These are phyloP conservation scores for Lampris incognitus DNA, from an alignment of 2,113 vertebrate genomes.

Conservation along the genomic window DNA sequence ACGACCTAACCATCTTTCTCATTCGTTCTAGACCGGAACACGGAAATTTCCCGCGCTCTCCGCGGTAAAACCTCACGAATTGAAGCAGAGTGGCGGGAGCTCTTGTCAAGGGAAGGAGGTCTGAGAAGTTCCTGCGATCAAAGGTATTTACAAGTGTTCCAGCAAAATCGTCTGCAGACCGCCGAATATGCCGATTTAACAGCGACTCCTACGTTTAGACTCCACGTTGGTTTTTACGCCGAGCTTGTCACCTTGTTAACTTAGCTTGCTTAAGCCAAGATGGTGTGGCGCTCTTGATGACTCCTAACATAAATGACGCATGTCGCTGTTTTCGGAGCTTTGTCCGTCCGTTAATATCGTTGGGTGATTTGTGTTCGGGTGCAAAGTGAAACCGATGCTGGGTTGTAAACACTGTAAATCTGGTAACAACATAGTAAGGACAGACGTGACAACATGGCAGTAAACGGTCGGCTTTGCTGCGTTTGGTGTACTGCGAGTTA, in stretches of 20 bases:
- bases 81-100: conserved; percentile 79
- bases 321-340: no score
- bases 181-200: not conserved
- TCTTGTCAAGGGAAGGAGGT: conserved; percentile 27
- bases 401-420: no score
- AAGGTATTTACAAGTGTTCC: not conserved
- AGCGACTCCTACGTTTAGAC: not conserved
- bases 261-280: not conserved
- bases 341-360: no score
- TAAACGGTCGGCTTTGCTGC: no score
- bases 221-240: conserved; percentile 25
- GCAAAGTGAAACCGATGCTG: no score
- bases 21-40: conserved; percentile 24
- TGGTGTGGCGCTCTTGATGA: not conserved
- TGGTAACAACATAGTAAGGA: no score
- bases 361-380: no score
- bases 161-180: not conserved
- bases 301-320: not conserved
- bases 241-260: conserved; percentile 37
- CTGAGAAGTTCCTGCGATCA: not conserved
- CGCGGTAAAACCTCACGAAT: conserved; percentile 48
- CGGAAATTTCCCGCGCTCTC: conserved; percentile 62
- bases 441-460: no score
- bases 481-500: no score
- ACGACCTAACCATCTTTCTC: not conserved